phyloP scores from a whole-genome alignment of 2,113 vertebrate genomes.

The Eretmochelys imbricata region DNA sequence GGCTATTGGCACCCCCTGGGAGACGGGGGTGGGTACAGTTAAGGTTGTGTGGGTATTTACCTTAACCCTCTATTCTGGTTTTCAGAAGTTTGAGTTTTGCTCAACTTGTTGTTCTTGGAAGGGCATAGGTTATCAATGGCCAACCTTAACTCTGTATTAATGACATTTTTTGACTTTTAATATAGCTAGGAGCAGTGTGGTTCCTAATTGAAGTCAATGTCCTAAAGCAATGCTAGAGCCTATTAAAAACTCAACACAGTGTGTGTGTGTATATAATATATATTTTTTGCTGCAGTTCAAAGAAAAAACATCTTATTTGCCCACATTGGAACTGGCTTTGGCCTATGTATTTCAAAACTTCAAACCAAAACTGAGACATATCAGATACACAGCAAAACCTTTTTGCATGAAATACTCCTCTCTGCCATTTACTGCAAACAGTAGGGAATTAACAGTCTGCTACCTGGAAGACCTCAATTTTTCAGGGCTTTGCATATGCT shows the following conservation, averaged over 20 bases:
- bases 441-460: not conserved
- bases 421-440: not conserved
- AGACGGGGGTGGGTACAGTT: not conserved
- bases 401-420: not conserved
- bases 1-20: not conserved
- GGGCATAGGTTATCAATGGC: not conserved
- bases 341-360: not conserved
- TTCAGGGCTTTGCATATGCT: not conserved
- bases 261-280: no score
- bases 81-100: not conserved
- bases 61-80: not conserved
- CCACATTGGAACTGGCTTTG: not conserved
- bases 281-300: not conserved
- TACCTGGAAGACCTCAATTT: not conserved
- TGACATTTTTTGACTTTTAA: not conserved
- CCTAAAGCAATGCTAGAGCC: not conserved
- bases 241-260: not conserved
- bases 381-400: not conserved
- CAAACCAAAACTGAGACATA: not conserved
- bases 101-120: not conserved
- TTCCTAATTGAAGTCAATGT: not conserved
- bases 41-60: not conserved
- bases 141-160: not conserved
- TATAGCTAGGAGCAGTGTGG: not conserved
- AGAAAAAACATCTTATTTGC: not conserved